phyloP scores from a whole-genome alignment of 30 jellyfish, hydroid and myxozoan genomes.

The Hydractinia symbiolongicarpus region DNA sequence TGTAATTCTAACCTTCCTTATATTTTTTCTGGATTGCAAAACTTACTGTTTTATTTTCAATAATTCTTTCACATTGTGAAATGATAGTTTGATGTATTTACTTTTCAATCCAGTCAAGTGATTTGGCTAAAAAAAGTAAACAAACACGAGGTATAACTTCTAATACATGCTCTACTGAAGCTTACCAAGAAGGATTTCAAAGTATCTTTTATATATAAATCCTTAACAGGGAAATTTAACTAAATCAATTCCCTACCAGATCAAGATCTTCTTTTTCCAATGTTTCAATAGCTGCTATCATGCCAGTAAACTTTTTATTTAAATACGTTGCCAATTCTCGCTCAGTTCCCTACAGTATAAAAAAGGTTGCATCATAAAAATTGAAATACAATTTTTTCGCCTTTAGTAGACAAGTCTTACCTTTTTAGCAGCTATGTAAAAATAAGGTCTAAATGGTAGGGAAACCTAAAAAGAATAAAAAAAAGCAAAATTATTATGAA shows the following conservation, averaged over 20 bases:
- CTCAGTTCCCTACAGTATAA: slow-evolving; percentile 50
- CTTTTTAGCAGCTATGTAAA: slow-evolving; percentile 68
- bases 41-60: slow-evolving; percentile 63
- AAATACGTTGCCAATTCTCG: slow-evolving; percentile 69
- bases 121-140: slow-evolving; percentile 40
- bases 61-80: slow-evolving; percentile 57
- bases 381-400: not conserved
- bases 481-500: too few relatives aligned
- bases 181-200: too few relatives aligned
- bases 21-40: not conserved
- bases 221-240: too few relatives aligned
- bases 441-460: slow-evolving; percentile 71
- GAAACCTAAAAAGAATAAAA: slow-evolving; percentile 77
- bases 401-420: slow-evolving; percentile 22
- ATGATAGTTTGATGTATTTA: slow-evolving; percentile 53
- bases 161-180: not conserved
- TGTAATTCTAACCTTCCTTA: too few relatives aligned
- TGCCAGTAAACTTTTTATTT: slow-evolving; percentile 66
- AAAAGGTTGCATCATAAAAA: not conserved
- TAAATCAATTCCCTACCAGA: slow-evolving; percentile 38
- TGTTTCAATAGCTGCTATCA: slow-evolving; percentile 72
- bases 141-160: not conserved
- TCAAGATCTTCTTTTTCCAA: slow-evolving; percentile 72
- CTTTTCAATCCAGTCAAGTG: slow-evolving; percentile 79
- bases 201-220: too few relatives aligned